Base-by-base conservation (phyloP, 2,888 invertebrate species). In the Lepidocyrtinus sp. region DNA sequence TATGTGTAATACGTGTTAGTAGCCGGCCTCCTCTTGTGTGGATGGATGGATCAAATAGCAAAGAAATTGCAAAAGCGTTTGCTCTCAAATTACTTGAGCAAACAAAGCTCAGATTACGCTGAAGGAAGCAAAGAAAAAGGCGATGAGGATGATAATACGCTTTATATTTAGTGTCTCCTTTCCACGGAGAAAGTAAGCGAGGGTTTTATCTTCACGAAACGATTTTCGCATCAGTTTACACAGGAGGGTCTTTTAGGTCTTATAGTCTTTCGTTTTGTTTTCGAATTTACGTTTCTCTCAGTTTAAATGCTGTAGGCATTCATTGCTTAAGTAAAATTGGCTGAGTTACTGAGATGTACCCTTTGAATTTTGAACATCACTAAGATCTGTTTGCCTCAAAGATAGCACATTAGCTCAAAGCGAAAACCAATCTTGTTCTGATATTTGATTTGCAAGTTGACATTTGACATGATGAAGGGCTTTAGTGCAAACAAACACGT, bases 61-160 rank as follows among this genome's bases (percentile, higher is more conserved):
- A 5, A 17, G 45, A 27, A 27, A 17, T 36, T 36, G 36, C 17
- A 27, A 65, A 27, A 36, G 27, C 65, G 12, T 3, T 36, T 36
- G 36, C 21, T 36, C 27, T 64, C n/a, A 62, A 63, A 72, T 72
- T 72, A 64, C 72, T 64, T 46, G 72, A 72, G 24, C 72, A 64
- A 72, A 64, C 64, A 36, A 36, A 72, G 63, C 63, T 72, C 72
- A 26, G 19, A 1, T 72, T 72, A 50, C 72, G 1, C 3, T 36
- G 36, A 36, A 12, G 12, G 36, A 5, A 36, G 36, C 36, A 36
- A 36, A 36, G 36, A 36, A 36, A 36, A 36, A 36, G 36, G 12
- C 5, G 36, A 36, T 36, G 36, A 70, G 15, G 59, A 61, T 61
- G 9, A 61, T 45, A 71, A 17, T 21, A 62, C 19, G 59, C 46